These are phyloP conservation scores for Karalla daura DNA, from an alignment of 2,797 vertebrate species.

Conservation along the genomic window DNA sequence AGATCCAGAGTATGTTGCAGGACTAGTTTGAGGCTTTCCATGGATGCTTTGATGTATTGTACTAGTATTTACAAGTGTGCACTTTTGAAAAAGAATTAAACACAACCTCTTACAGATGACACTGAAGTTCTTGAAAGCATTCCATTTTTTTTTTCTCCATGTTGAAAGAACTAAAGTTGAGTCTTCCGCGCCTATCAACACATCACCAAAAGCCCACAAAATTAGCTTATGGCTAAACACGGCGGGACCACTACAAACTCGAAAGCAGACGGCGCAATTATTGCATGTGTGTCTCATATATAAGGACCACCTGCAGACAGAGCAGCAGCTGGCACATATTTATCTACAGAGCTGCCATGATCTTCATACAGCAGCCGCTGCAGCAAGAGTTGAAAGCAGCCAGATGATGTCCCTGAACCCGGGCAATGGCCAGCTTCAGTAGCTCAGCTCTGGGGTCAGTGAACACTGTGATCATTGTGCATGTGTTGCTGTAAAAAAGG, in stretches of 20 bases:
- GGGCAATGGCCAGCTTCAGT: conserved; percentile 16
- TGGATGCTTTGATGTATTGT: background rate
- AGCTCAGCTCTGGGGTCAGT: conserved; percentile 33
- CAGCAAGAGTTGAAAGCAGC: conserved; percentile 47
- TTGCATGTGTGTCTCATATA: conserved; percentile 60
- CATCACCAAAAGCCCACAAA: conserved; percentile 11
- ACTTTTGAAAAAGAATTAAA: conserved; percentile 21
- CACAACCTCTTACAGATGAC: background rate
- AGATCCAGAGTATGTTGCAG: background rate
- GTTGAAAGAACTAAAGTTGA: conserved; percentile 2
- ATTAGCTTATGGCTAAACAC: conserved; percentile 31
- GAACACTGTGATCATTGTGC: conserved; percentile 6
- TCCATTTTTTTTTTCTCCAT: background rate
- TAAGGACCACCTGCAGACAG: conserved; percentile 76
- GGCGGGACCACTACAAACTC: conserved; percentile 31
- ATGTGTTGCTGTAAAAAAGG: conserved; percentile 10
- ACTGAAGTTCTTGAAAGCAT: background rate
- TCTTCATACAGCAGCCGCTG: conserved; percentile 54
- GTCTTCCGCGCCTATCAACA: background rate
- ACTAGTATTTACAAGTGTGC: background rate
- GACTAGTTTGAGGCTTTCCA: background rate
- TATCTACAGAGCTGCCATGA: conserved; percentile 49
- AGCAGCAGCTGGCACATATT: conserved; percentile 74
- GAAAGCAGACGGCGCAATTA: conserved; percentile 61
- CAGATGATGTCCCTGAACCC: conserved; percentile 50